These are phyloP conservation scores for Dolichomitus sp. DNA, from an alignment of 2,888 invertebrate species.

Conservation along the genomic window DNA sequence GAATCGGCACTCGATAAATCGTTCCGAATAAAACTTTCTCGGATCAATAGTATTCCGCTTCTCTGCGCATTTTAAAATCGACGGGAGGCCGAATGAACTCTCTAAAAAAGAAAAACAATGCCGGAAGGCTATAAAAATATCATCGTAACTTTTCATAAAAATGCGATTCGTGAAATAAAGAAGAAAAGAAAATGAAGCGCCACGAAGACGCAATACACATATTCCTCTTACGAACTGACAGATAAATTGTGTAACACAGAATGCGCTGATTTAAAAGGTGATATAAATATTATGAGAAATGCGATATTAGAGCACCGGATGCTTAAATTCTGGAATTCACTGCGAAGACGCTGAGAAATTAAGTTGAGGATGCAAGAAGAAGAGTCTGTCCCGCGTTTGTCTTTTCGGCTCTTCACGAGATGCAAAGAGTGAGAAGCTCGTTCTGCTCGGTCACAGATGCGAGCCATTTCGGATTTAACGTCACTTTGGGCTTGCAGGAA, in stretches of 20 bases:
- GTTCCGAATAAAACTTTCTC: conserved; percentile 20
- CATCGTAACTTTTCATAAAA: conserved; percentile 5
- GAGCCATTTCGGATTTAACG: conserved; percentile 53
- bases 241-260: conserved; percentile 29
- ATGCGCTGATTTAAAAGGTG: conserved; percentile 27
- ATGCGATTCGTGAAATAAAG: neutral
- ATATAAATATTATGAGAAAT: neutral
- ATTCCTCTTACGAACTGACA: neutral
- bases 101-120: conserved; percentile 26
- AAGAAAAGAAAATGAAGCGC: neutral
- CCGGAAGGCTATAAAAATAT: neutral
- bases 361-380: conserved; percentile 16
- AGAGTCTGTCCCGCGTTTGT: conserved; percentile 30
- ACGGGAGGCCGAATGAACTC: neutral
- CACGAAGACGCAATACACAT: neutral
- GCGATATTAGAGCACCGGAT: conserved; percentile 35
- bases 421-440: conserved; percentile 11
- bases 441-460: conserved; percentile 24
- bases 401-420: conserved; percentile 9
- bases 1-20: conserved; percentile 5
- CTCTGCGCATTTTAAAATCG: conserved; percentile 9
- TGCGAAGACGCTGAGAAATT: conserved; percentile 28
- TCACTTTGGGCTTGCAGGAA: conserved; percentile 20
- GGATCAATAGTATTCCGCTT: conserved; percentile 33
- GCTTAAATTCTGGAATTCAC: conserved; percentile 36